Evolutionary conservation across 2,797 vertebrate genomes (phyloP).

Genomic region (Eulemur albifrons): DNA sequence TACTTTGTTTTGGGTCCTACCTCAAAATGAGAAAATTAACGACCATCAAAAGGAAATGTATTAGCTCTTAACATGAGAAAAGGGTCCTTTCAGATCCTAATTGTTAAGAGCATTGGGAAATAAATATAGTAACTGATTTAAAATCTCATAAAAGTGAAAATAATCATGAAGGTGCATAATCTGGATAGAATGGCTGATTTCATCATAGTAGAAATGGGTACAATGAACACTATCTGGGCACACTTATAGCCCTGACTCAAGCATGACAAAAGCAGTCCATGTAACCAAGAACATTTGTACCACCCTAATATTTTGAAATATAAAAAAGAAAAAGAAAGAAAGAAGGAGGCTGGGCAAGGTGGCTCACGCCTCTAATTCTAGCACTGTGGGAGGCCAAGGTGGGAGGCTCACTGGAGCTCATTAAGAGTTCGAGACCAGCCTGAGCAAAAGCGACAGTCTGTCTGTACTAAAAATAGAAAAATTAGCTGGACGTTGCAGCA

Average conservation of each 20-base stretch:
- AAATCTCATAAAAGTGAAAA: background rate
- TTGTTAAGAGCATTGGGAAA: background rate
- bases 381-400: no score
- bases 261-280: background rate
- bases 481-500: no score
- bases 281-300: background rate
- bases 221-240: background rate
- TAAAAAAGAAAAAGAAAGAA: background rate
- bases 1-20: background rate
- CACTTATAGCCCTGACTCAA: background rate
- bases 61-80: background rate
- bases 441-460: no score
- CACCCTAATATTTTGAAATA: background rate
- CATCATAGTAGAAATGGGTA: background rate
- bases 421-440: no score
- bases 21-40: slow-evolving; percentile 3
- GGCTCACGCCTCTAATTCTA: no score
- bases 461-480: no score
- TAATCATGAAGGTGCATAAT: background rate
- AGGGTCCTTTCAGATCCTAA: background rate
- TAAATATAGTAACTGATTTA: background rate
- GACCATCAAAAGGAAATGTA: background rate
- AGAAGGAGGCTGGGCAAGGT: no score
- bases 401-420: no score
- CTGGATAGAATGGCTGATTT: background rate